Base-by-base conservation (phyloP, 2,113 vertebrate species). In the Vireo altiloquus region DNA sequence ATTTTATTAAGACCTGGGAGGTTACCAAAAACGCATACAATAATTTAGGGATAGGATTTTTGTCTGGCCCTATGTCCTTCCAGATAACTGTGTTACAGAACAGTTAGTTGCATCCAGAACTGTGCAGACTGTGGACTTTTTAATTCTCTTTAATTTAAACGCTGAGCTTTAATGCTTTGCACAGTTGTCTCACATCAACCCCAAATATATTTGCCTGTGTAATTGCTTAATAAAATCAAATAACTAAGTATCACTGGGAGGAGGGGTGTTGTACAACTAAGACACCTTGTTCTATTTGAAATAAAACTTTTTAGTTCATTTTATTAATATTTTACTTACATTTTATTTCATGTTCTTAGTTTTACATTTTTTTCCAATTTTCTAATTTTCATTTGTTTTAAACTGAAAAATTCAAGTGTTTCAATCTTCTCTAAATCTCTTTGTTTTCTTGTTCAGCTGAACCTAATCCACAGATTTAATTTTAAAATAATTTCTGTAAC, bases 1-100 rank as follows among this genome's bases (percentile, higher is more conserved):
- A 76, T 87, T 81, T 89, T 22, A 24, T 75, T 92, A 78, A 79
- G 50, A 93, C 42, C 69, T 93, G 72, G 31, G 76, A 75, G 61
- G 80, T 89, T 90, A 93, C 64, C 61, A 92, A 95, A 95, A 94
- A 94, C 70, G 52, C 59, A 24, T 60, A 49, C 44, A 94, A 86
- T 54, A 86, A 83, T 74, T 88, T 71, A 37, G 35, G 64, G 47
- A 59, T 42, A 88, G 60, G 80, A 40, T 93, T 52, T 44, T 56
- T 83, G 68, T 81, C 69, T 90, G 47, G 35, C 8, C 86, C 28
- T 81, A 42, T 40, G 47, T 80, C 68, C 56, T 90, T 92, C 56
- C 54, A 80, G 60, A 37, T 86, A 93, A 95, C 76, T 86, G 93
- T 76, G 63, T 54, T 78, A 44, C 28, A 52, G 79, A 95, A 92